Conservation (phyloP, 2,113 vertebrate species). For the Epinephelus moara region DNA sequence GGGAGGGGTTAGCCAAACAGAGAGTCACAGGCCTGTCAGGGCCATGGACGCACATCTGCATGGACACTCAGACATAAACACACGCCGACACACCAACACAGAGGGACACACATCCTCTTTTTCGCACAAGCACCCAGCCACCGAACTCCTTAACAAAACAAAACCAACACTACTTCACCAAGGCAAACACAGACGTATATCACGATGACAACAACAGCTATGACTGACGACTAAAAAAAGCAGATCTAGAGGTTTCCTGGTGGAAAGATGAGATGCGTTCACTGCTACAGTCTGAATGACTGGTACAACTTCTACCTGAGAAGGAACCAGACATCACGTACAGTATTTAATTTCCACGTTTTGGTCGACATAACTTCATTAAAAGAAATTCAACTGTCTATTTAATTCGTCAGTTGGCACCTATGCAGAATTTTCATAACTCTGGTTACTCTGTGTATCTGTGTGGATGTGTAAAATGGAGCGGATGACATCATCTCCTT, state of each 20-base stretch:
- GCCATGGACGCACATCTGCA: slow-evolving; percentile 49
- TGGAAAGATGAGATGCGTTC: slow-evolving; percentile 54
- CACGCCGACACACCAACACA: slow-evolving; percentile 14
- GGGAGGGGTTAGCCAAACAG: slow-evolving; percentile 80
- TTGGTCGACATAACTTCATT: background rate
- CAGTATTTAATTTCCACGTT: background rate
- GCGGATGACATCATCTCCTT: too few relatives aligned
- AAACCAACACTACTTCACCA: background rate
- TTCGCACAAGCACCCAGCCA: background rate
- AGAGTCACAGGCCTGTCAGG: slow-evolving; percentile 42
- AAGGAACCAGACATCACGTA: background rate
- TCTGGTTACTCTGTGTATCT: too few relatives aligned
- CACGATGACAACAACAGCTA: slow-evolving; percentile 7
- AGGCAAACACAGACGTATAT: background rate
- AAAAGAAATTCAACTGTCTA: background rate
- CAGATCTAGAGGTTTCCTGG: slow-evolving; percentile 9
- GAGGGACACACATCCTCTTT: background rate
- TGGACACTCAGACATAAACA: slow-evolving; percentile 25
- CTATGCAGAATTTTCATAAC: too few relatives aligned
- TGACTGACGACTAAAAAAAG: background rate
- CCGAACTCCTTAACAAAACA: background rate
- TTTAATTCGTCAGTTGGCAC: background rate
- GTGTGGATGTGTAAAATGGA: too few relatives aligned
- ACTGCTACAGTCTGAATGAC: background rate
- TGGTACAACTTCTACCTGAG: background rate